These are phyloP conservation scores for Microctenopoma steveboyesi DNA, from an alignment of 2,797 vertebrate species.

Conservation along the genomic window DNA sequence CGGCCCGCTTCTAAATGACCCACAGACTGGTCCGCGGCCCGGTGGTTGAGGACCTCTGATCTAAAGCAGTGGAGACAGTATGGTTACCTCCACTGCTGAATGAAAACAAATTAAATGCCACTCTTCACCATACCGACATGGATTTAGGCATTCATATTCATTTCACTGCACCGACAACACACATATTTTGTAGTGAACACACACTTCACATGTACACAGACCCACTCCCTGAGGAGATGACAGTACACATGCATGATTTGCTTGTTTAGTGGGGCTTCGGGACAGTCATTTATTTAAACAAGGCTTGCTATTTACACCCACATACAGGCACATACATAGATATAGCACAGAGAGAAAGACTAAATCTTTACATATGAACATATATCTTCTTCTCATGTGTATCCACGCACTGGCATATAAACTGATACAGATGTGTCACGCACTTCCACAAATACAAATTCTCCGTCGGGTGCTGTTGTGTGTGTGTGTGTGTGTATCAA, in stretches of 20 bases:
- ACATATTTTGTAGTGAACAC: slow-evolving; percentile 20
- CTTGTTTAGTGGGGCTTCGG: slow-evolving; percentile 42
- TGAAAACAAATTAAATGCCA: slow-evolving; percentile 43
- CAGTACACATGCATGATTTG: slow-evolving; percentile 43
- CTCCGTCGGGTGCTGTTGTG: slow-evolving; percentile 12
- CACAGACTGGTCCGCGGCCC: too few relatives aligned
- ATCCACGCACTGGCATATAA: not conserved
- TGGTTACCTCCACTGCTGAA: slow-evolving; percentile 16
- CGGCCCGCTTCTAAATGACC: too few relatives aligned
- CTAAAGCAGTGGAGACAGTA: not conserved
- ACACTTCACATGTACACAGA: slow-evolving; percentile 4
- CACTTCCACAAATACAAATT: slow-evolving; percentile 1
- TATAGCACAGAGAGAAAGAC: not conserved
- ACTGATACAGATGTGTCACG: slow-evolving; percentile 4
- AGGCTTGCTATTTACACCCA: slow-evolving; percentile 11
- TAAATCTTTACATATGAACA: slow-evolving; percentile 1
- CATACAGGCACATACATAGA: not conserved
- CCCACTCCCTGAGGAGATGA: slow-evolving; percentile 22
- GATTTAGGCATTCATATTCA: slow-evolving; percentile 58
- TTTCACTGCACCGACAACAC: slow-evolving; percentile 44
- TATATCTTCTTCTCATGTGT: not conserved
- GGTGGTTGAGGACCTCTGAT: not conserved
- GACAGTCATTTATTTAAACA: slow-evolving; percentile 40
- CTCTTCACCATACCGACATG: slow-evolving; percentile 16
- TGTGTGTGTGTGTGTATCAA: slow-evolving; percentile 49